Base-by-base conservation (phyloP, 1,140 invertebrate genomes). In the Orchestia grillus region DNA sequence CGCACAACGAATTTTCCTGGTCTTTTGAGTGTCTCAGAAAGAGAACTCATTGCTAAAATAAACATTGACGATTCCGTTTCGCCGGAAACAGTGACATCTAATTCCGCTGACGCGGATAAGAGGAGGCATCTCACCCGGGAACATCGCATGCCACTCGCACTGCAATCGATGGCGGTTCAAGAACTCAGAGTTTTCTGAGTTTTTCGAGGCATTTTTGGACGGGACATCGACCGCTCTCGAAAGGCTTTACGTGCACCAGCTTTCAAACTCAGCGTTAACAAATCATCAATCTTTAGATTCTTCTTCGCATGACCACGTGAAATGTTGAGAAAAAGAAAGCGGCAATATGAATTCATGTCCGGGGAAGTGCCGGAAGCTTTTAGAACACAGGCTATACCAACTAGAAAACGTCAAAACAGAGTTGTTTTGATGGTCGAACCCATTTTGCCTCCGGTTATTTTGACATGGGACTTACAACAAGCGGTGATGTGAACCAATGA, bases 151-250 rank as follows among this genome's bases (percentile, higher is more conserved):
- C 40, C 44, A 94, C 92, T 94, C 92, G 92, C 43, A 47, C 44
- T 23, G 92, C 43, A 94, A 94, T 94, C 92, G 43, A 94, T 45
- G 92, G 44, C 88, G 44, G 92, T 47, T 47, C 43, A 45, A 94
- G 92, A 94, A n/a, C 44, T 47, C 44, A 44, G 44, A 94, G 11
- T 94, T 94, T 91, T 94, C 40, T 15, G 92, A 40, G 42, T 11
- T 45, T 94, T 94, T 94, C 6, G 43, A 94, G 43, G 41, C 92
- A 94, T 44, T 94, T 94, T 90, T 44, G 41, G 92, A 94, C 92
- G 43, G 41, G 44, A 94, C 92, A 47, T 94, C 92, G 92, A 94
- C 44, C 92, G 92, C 44, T 94, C 92, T 44, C 44, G 44, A 94
- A 94, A 94, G 44, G 92, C 92, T 94, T 45, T 77, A 77, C 62